Base-by-base conservation (phyloP, 2,888 invertebrate species). In the Furcula furcula region DNA sequence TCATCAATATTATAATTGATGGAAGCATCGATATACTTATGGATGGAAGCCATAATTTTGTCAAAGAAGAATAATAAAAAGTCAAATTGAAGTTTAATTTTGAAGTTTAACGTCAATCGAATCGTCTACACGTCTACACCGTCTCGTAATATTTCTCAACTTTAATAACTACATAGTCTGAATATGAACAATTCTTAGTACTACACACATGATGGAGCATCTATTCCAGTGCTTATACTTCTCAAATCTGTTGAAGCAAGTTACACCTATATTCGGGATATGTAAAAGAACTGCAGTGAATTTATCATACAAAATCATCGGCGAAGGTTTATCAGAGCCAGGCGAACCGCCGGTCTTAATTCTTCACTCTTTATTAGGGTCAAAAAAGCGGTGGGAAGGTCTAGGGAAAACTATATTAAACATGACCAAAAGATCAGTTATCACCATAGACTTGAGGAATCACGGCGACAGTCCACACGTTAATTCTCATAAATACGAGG, bases 381-480 rank as follows among this genome's bases (percentile, higher is more conserved):
- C 93, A 0, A 97, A 97, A 71, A 92, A 89, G 37, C 97, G 97
- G 67, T 98, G 98, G 97, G 92, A 94, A 53, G 91, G 93, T 20
- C 76, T 97, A 9, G 93, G 94, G 1, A 96, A 94, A 72, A 91
- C 91, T 0, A 86, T 95, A 26, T 78, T 91, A 40, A 90, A 91
- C 41, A 92, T 28, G 87, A 91, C 65, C 93, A 97, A 88, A 59
- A 95, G 92, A 47, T 90, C 91, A 72, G 95, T 97, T 0, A 91
- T 95, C 25, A 89, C 94, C 0, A 90, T 98, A n/a, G 98, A 99
- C 85, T 92, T 95, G 4, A 91, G 98, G 68, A 98, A 99, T 82
- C 99, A 99, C 79, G 99, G 98, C 0, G 94, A 95, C 34, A 98
- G 97, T 64, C 95, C 96, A 0, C 97, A 97, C 63, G 78, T 90